These are phyloP conservation scores for Coelinius sp. DNA, from an alignment of 2,888 invertebrate species.

Conservation along the genomic window DNA sequence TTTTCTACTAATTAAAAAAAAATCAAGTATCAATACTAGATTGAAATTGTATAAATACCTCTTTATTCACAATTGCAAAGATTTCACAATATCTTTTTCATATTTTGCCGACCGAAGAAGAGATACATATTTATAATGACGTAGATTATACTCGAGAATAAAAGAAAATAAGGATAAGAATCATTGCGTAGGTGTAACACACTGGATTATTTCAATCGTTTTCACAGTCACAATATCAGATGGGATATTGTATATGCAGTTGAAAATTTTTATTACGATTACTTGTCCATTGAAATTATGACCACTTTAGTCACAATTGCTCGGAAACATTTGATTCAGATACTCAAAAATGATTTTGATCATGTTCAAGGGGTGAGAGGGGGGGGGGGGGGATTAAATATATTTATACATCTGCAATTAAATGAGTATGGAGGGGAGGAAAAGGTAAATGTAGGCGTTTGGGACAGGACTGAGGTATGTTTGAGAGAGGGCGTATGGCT, in stretches of 20 bases:
- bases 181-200: not conserved
- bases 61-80: not conserved
- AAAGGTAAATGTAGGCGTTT: conserved; percentile 10
- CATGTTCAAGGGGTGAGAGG: not conserved
- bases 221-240: not conserved
- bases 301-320: not conserved
- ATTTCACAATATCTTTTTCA: not conserved
- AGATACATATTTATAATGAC: not conserved
- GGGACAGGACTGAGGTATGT: conserved; percentile 16
- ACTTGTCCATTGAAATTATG: not conserved
- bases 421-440: not conserved
- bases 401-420: not conserved
- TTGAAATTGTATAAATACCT: too few species aligned
- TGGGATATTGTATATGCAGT: not conserved
- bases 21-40: too few species aligned
- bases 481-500: conserved; percentile 16
- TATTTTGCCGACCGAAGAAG: not conserved
- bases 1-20: too few species aligned
- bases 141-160: not conserved
- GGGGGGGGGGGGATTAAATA: not conserved
- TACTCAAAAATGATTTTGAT: not conserved
- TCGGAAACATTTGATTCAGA: not conserved
- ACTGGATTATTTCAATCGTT: not conserved
- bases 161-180: not conserved
- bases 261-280: not conserved